phyloP scores from a whole-genome alignment of 2,797 vertebrate genomes.

The Ispidina picta region DNA sequence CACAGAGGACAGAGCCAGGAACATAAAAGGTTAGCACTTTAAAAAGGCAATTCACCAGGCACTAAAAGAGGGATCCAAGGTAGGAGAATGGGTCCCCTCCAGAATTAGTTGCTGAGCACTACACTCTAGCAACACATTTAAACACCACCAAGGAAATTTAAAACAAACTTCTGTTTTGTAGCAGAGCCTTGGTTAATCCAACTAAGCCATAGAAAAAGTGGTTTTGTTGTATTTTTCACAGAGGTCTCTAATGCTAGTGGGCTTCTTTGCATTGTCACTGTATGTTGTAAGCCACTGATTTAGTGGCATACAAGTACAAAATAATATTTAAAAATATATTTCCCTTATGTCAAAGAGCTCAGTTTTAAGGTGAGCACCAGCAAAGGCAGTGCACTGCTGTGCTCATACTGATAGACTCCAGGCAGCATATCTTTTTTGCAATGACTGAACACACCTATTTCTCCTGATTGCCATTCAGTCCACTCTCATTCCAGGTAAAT shows the following conservation, averaged over 20 bases:
- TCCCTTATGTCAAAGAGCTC: neutral
- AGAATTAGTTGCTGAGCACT: neutral
- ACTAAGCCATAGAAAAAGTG: neutral
- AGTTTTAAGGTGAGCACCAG: neutral
- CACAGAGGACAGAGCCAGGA: neutral
- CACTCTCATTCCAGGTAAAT: neutral
- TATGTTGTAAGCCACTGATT: neutral
- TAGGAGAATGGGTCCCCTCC: neutral
- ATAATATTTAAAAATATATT: neutral
- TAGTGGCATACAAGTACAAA: neutral
- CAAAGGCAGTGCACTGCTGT: neutral
- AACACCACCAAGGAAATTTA: neutral
- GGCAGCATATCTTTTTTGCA: neutral
- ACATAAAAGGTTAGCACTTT: neutral
- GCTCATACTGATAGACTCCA: neutral
- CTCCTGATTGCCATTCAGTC: neutral
- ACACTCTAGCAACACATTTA: neutral
- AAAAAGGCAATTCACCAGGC: neutral
- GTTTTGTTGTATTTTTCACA: neutral
- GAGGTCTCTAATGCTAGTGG: neutral
- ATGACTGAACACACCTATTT: neutral
- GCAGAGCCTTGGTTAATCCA: neutral
- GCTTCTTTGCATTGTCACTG: neutral
- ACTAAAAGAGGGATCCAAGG: neutral
- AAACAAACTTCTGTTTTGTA: neutral